These are phyloP conservation scores for Ectropis crepuscularia DNA, from an alignment of 2,888 invertebrate species.

Conservation along the genomic window DNA sequence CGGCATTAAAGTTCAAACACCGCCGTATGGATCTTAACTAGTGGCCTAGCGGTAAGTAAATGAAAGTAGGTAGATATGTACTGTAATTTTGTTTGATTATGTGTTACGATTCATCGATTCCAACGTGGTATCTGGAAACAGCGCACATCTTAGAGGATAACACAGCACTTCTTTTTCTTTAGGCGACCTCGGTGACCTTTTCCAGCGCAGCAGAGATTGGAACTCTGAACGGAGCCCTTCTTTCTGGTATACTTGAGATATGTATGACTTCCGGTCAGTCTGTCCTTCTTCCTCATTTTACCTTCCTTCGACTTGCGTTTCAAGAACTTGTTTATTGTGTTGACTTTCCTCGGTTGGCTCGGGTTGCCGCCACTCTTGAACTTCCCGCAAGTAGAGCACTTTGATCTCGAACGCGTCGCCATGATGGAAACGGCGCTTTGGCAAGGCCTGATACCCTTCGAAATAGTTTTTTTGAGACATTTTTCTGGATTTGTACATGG, in stretches of 20 bases:
- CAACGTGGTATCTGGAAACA: conserved; percentile 7
- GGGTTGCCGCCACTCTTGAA: conserved; percentile 43
- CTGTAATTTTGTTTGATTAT: background rate
- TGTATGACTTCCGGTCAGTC: conserved; percentile 56
- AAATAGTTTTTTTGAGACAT: conserved; percentile 64
- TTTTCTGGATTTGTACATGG: conserved; percentile 68
- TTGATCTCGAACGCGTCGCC: conserved; percentile 62
- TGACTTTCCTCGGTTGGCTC: conserved; percentile 49
- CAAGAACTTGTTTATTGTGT: conserved; percentile 61
- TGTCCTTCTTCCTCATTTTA: conserved; percentile 61
- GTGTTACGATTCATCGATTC: background rate
- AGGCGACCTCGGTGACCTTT: conserved; percentile 71
- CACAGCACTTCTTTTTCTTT: conserved; percentile 42
- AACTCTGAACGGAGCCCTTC: conserved; percentile 50
- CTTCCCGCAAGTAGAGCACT: conserved; percentile 62
- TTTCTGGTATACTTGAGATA: conserved; percentile 57
- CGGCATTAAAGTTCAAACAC: no score
- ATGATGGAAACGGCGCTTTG: conserved; percentile 73
- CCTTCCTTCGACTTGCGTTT: conserved; percentile 64
- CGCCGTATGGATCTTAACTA: no score
- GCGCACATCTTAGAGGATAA: conserved; percentile 46
- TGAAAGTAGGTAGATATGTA: background rate
- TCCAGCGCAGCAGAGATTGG: conserved; percentile 64
- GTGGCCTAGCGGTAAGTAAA: no score
- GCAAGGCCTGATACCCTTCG: conserved; percentile 65